phyloP scores from a whole-genome alignment of 1,140 invertebrate genomes.

The Centruroides sculpturatus region DNA sequence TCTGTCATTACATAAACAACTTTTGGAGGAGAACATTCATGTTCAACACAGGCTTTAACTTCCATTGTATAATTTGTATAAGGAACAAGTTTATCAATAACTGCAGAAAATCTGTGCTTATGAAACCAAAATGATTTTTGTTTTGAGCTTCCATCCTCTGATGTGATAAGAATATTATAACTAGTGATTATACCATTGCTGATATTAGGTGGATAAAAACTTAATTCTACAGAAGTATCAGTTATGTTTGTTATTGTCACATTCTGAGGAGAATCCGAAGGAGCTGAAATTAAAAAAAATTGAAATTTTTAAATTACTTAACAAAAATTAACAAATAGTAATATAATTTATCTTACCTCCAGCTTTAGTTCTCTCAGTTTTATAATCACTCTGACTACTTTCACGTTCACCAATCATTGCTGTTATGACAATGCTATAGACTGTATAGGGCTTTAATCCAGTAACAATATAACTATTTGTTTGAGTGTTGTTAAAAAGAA shows the following conservation, averaged over 20 bases:
- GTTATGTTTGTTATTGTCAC: not conserved
- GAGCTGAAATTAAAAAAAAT: conserved; percentile 1
- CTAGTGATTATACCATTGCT: conserved; percentile 7
- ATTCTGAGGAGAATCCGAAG: conserved; percentile 5
- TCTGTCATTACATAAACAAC: no score
- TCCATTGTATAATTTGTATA: conserved; percentile 11
- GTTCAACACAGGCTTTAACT: conserved; percentile 5
- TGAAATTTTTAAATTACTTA: not conserved
- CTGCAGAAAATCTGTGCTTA: not conserved
- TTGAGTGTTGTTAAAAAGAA: no score
- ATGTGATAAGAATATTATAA: not conserved
- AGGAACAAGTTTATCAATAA: not conserved
- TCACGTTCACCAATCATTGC: not conserved
- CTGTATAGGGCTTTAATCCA: conserved; percentile 2
- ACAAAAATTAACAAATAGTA: not conserved
- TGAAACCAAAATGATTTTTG: not conserved
- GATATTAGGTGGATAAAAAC: conserved; percentile 3
- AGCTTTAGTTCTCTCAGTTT: conserved; percentile 3
- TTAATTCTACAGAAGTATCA: not conserved
- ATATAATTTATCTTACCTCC: conserved; percentile 2
- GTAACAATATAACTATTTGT: no score
- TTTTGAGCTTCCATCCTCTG: not conserved
- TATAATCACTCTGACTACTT: conserved; percentile 3
- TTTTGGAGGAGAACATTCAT: not conserved
- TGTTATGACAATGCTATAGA: not conserved